Evolutionary conservation across 2,113 vertebrate species (phyloP).

Genomic region (Chaetops frenatus): DNA sequence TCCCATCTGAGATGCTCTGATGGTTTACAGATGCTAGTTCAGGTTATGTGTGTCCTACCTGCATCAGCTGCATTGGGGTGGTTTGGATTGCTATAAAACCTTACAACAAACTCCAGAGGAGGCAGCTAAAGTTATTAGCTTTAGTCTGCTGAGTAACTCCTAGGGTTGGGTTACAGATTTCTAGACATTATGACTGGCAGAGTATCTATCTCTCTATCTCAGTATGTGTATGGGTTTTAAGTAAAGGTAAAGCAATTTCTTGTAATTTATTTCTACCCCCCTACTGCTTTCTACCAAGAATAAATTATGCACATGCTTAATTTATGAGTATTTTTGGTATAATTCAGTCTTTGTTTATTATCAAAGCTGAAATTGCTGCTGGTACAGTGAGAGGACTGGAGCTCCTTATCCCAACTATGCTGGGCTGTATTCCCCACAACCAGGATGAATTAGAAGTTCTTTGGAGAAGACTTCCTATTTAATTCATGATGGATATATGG

Average conservation of each 20-base stretch:
- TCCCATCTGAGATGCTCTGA: not conserved
- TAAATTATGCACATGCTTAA: not conserved
- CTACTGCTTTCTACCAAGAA: not conserved
- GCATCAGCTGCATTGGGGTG: not conserved
- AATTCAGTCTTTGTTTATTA: not conserved
- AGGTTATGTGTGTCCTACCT: not conserved
- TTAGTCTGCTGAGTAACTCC: not conserved
- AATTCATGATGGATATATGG: not conserved
- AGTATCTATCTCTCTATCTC: not conserved
- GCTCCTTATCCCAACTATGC: not conserved
- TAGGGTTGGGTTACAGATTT: not conserved
- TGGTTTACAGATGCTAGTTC: not conserved
- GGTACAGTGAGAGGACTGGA: not conserved
- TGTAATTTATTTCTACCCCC: not conserved
- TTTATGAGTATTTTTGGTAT: not conserved
- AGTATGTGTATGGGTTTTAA: not conserved
- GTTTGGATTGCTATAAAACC: not conserved
- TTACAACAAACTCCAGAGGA: not conserved
- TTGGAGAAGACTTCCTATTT: not conserved
- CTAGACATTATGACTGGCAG: not conserved
- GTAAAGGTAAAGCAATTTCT: not conserved
- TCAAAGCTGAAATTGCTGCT: not conserved
- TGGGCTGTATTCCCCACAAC: not conserved
- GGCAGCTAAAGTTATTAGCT: not conserved
- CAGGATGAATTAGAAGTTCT: not conserved